phyloP scores from a whole-genome alignment of 2,797 vertebrate species.

The Euphonia xanthogaster region DNA sequence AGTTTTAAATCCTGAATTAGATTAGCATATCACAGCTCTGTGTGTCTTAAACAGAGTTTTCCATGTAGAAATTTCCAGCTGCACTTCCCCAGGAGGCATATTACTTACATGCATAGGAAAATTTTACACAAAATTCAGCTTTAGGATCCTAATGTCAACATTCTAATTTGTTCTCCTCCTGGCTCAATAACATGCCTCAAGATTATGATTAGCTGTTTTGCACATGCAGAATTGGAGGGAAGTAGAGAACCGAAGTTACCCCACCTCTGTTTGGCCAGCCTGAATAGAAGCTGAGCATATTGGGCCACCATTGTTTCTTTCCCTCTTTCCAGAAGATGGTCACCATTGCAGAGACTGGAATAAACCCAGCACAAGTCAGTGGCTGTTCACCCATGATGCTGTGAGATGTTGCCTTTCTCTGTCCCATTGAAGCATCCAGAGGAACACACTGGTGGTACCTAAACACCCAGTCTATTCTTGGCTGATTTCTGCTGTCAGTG shows the following conservation, averaged over 20 bases:
- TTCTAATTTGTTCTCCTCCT: background rate
- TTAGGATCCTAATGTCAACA: background rate
- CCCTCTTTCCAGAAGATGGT: background rate
- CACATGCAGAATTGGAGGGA: background rate
- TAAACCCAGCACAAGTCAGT: background rate
- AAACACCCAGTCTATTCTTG: background rate
- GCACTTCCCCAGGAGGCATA: background rate
- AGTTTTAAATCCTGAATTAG: slow-evolving; percentile 1
- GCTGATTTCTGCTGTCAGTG: background rate
- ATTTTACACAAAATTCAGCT: background rate
- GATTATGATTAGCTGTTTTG: background rate
- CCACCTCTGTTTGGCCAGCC: background rate
- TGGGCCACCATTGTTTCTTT: background rate
- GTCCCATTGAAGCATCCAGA: background rate
- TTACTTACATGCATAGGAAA: background rate
- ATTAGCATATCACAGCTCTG: background rate
- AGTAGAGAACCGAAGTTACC: background rate
- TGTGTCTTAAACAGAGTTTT: background rate
- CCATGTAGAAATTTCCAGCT: background rate
- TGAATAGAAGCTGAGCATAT: background rate
- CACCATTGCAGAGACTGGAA: background rate
- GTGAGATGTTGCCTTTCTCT: background rate
- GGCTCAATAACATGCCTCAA: background rate
- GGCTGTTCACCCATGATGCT: rapidly evolving
- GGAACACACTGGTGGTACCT: background rate